Evolutionary conservation across 2,797 vertebrate species (phyloP).

Genomic region (Rhodeus uyekii): DNA sequence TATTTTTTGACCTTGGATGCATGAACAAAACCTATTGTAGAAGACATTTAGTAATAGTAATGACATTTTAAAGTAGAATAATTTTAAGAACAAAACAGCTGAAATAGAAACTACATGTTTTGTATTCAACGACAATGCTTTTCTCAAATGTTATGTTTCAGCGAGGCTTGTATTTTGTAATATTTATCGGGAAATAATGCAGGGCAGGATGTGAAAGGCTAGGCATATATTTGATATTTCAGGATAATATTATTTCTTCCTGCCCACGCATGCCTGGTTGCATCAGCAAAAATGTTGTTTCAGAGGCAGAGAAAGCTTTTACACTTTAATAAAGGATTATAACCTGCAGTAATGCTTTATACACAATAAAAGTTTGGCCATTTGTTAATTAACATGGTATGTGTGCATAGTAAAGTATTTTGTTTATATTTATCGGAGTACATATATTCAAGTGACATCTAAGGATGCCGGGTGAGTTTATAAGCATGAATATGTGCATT

Average conservation of each 20-base stretch:
- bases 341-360: conserved; percentile 4
- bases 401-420: background rate
- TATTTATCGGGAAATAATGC: background rate
- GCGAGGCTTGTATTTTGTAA: background rate
- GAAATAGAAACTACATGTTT: background rate
- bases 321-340: conserved; percentile 42
- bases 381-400: background rate
- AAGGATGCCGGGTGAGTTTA: background rate
- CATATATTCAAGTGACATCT: background rate
- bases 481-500: background rate
- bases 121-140: background rate
- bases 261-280: conserved; percentile 15
- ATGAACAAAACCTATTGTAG: background rate
- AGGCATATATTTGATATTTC: conserved; percentile 2
- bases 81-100: background rate
- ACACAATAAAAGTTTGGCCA: background rate
- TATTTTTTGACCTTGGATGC: background rate
- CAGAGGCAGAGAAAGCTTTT: conserved; percentile 15
- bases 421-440: background rate
- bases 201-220: background rate
- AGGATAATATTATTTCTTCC: conserved; percentile 26
- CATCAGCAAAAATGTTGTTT: conserved; percentile 31
- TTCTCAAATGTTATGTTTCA: background rate
- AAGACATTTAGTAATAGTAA: background rate
- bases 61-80: background rate